Base-by-base conservation (phyloP, 2,113 vertebrate species). In the Stictonetta naevosa region DNA sequence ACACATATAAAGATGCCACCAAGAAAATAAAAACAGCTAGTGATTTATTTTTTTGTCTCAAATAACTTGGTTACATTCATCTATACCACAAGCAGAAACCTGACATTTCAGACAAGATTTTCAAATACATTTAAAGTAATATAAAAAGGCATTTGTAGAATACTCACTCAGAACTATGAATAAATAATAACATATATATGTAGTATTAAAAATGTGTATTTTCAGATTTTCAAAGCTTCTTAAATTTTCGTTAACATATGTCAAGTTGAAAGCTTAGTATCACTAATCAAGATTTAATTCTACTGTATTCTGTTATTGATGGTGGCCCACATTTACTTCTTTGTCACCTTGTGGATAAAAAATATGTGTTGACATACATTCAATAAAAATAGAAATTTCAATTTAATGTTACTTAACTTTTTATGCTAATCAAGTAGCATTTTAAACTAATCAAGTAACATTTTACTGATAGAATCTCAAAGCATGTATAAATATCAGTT, bases 271-370 rank as follows among this genome's bases (percentile, higher is more conserved):
- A 87, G 14, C 12, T 80, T 71, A 62, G 3, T 72, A 62, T 56
- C 20, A 36, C 3, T 11, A 11, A 10, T 55, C 26, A 38, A 67
- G 6, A 67, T 42, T 68, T 59, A 28, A 68, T 68, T 83, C 59
- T 75, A 48, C 46, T 46, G 6, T 76, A 44, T 23, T 77, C 21
- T 48, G 25, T 92, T 63, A 19, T 10, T 56, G 4, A 46, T 55
- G 22, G 13, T 88, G 23, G 34, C 18, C 83, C 89, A 91, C 76
- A 81, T 86, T 50, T 89, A 86, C 64, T 80, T 96, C 79, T 93
- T 58, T 93, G 96, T 89, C 94, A 92, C 29, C 81, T 81, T 80
- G 83, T 84, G 71, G 86, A 73, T 81, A 66, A 84, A 72, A 62
- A 44, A 11, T 69, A 23, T 86, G 14, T 89, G 93, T 44, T 52